Percentiles rank a stretch among this genome's conserved stretches.
Conservation (phyloP, 2,113 vertebrate species). For the Ictalurus furcatus region DNA sequence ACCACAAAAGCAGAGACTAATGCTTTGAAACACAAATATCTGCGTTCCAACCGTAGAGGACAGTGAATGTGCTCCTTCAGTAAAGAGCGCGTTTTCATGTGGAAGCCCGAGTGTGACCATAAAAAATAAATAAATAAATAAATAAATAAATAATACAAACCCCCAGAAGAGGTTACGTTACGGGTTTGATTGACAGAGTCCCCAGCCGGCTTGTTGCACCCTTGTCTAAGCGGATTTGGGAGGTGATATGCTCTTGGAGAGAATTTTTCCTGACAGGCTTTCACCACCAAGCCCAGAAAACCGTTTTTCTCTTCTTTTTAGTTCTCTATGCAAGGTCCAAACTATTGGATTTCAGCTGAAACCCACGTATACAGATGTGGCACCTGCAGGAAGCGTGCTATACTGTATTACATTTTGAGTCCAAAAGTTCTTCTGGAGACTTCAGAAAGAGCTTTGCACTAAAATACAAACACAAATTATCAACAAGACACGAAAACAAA, state of each 20-base stretch:
- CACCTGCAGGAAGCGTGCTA: background rate
- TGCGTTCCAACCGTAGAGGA: conserved; percentile 51
- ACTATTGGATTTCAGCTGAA: conserved; percentile 37
- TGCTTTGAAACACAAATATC: conserved; percentile 49
- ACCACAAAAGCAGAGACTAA: conserved; percentile 11
- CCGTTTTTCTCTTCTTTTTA: conserved; percentile 43
- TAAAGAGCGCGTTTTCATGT: conserved; percentile 46
- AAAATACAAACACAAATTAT: background rate
- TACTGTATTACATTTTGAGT: background rate
- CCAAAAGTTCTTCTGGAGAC: background rate
- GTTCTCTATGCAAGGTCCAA: conserved; percentile 34
- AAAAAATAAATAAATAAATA: conserved; percentile 28
- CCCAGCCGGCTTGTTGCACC: conserved; percentile 54
- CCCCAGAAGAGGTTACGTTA: conserved; percentile 55
- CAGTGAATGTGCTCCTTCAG: conserved; percentile 33
- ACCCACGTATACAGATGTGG: background rate
- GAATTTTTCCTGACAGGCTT: conserved; percentile 52
- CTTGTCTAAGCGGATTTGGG: conserved; percentile 62
- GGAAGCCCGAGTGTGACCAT: conserved; percentile 65
- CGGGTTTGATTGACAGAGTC: conserved; percentile 63
- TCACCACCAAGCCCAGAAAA: conserved; percentile 48
- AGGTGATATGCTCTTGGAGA: conserved; percentile 54
- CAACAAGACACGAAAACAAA: background rate
- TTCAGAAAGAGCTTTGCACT: background rate
- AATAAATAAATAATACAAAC: conserved; percentile 50